Evolutionary conservation across 2,113 vertebrate species (phyloP), one percentile per base, ranked within the genome.

Genomic region (Bos indicus): DNA sequence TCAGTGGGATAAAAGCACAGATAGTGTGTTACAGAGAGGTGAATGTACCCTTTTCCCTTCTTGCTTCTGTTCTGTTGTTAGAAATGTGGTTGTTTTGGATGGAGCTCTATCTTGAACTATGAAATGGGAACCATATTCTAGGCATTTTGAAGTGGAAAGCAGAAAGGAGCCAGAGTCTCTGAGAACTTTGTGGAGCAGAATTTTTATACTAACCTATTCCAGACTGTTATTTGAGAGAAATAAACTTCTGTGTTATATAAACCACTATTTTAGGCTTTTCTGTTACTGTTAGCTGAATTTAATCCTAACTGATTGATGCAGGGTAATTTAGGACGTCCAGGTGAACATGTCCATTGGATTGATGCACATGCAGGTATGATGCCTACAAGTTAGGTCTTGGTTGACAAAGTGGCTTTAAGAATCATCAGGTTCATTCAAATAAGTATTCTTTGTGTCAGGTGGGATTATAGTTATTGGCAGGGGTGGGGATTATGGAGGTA

Each of bases 221-320:
- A 91, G 62, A 88, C n/a, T 85, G 8, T 92, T 88, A 90, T 36
- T 90, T 82, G 57, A 88, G 56, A 93, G 90, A 89, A 56, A 71
- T 52, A 85, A 83, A 78, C 14, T 90, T 93, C 28, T 93, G 1
- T 86, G 33, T 90, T 95, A 25, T 74, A 40, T 83, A 88, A 93
- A 82, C 33, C 36, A 78, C 17, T 62, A 0, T 90, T 93, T 90
- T 85, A 91, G 30, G 4, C 54, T 91, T 96, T 94, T 92, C 87
- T 88, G 14, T 97, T 88, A 57, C 15, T 86, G 3, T 57, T 87
- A 90, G 74, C 36, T 87, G 82, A 96, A 93, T 81, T 90, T 87
- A 89, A 77, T 93, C 26, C 40, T 94, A 62, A 86, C 52, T 77
- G 28, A 87, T 97, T 77, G 23, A 90, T 97, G 82, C 36, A 90